Evolutionary conservation across 2,888 invertebrate genomes (phyloP).

Genomic region (Loripinus fragilis): DNA sequence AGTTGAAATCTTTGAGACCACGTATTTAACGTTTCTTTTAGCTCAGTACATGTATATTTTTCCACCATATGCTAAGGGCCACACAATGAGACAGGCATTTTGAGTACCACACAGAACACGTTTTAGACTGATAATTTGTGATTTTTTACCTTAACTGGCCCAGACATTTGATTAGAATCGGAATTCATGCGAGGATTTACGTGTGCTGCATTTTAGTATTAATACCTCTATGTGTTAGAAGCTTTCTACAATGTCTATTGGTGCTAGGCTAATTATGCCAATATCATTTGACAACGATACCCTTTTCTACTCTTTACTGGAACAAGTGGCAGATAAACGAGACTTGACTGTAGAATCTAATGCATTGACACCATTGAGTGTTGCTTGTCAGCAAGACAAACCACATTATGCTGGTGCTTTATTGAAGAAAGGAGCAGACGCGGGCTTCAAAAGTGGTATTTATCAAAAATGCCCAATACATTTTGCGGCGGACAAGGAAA

Average conservation of each 20-base stretch:
- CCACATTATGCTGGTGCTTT: background rate
- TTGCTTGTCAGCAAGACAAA: background rate
- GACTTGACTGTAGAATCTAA: background rate
- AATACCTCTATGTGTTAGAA: too few relatives aligned
- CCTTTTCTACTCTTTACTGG: background rate
- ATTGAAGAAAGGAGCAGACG: background rate
- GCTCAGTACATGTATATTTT: too few relatives aligned
- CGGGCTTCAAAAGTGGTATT: background rate
- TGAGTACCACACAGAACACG: too few relatives aligned
- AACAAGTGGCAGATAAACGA: background rate
- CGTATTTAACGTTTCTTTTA: too few relatives aligned
- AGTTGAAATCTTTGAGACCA: too few relatives aligned
- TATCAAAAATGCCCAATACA: background rate
- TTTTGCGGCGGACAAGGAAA: background rate
- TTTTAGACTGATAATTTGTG: too few relatives aligned
- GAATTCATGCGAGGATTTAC: too few relatives aligned
- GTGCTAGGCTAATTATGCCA: background rate
- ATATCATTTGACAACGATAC: background rate
- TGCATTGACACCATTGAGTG: background rate
- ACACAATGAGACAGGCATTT: too few relatives aligned
- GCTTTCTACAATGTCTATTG: background rate
- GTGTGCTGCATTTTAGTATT: too few relatives aligned
- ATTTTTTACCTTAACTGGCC: too few relatives aligned
- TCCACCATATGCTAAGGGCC: too few relatives aligned
- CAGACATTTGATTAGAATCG: too few relatives aligned